phyloP scores from a whole-genome alignment of 2,797 vertebrate species.

The Periparus ater region DNA sequence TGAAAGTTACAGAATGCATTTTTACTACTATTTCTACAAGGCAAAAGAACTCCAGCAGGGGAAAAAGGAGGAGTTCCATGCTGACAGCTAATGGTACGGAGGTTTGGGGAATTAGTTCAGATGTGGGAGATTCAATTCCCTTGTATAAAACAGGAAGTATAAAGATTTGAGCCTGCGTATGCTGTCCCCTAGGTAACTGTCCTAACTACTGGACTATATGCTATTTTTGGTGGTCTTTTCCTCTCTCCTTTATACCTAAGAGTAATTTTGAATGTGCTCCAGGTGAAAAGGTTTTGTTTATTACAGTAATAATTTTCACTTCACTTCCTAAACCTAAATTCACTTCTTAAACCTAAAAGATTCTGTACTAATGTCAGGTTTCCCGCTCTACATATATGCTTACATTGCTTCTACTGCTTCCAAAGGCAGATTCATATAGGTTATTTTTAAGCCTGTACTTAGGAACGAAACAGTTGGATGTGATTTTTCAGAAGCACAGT shows the following conservation, averaged over 20 bases:
- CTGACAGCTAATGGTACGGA: background rate
- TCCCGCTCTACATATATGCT: background rate
- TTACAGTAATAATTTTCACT: slow-evolving; percentile 25
- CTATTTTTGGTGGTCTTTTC: background rate
- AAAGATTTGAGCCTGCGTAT: background rate
- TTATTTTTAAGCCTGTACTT: background rate
- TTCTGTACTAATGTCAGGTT: slow-evolving; percentile 7
- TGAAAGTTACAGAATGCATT: background rate
- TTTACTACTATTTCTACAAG: background rate
- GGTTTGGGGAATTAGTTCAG: background rate
- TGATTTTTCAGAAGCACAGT: background rate
- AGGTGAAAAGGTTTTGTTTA: slow-evolving; percentile 38
- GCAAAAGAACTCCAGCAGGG: background rate
- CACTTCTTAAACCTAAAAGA: background rate
- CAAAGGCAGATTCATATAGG: background rate
- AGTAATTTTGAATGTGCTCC: background rate
- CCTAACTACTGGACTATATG: background rate
- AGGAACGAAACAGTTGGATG: background rate
- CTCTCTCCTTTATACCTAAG: background rate
- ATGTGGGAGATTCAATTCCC: background rate
- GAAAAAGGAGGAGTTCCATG: background rate
- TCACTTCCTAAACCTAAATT: slow-evolving; percentile 9
- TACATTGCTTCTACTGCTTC: background rate
- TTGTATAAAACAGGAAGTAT: background rate
- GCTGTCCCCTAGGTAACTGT: background rate